Percentiles rank a stretch among this genome's conserved stretches.
Evolutionary conservation across 1,140 invertebrate genomes (phyloP).

Genomic region (Drosophila elegans): DNA sequence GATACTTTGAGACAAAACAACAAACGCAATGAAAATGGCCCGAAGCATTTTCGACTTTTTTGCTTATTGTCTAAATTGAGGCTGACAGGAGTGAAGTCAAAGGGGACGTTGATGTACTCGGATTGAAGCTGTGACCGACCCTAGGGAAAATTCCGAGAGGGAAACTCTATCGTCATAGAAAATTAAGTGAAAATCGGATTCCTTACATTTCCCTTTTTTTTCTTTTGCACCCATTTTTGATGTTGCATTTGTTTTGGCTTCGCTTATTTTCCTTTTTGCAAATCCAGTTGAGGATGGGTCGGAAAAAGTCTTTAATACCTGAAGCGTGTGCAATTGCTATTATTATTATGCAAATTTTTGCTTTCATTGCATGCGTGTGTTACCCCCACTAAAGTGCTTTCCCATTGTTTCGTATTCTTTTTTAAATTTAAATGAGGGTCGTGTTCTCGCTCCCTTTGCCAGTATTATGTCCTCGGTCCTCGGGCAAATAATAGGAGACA

Average conservation of each 20-base stretch:
- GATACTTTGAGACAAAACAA: conserved; percentile 81
- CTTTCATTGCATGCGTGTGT: conserved; percentile 73
- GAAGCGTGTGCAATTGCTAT: conserved; percentile 80
- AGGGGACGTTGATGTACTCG: conserved; percentile 5
- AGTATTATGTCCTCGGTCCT: conserved; percentile 8
- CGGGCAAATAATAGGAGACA: conserved; percentile 69
- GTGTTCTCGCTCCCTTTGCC: neutral
- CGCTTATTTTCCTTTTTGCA: conserved; percentile 41
- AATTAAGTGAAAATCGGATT: conserved; percentile 82
- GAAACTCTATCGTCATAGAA: conserved; percentile 54
- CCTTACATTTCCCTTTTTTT: conserved; percentile 53
- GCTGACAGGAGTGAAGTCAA: conserved; percentile 28
- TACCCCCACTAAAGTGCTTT: neutral
- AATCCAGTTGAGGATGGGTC: conserved; percentile 55
- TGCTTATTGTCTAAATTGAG: conserved; percentile 26
- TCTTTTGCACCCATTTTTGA: conserved; percentile 1
- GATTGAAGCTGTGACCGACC: conserved; percentile 6
- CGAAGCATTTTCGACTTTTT: conserved; percentile 58
- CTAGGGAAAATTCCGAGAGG: conserved; percentile 44
- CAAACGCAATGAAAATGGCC: conserved; percentile 79
- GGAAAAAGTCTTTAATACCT: conserved; percentile 77
- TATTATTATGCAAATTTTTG: conserved; percentile 81
- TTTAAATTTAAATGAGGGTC: conserved; percentile 67
- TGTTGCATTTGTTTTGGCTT: conserved; percentile 4
- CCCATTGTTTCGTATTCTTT: conserved; percentile 18